Evolutionary conservation across 2,888 invertebrate genomes (phyloP).

Genomic region (Pollenia amentaria): DNA sequence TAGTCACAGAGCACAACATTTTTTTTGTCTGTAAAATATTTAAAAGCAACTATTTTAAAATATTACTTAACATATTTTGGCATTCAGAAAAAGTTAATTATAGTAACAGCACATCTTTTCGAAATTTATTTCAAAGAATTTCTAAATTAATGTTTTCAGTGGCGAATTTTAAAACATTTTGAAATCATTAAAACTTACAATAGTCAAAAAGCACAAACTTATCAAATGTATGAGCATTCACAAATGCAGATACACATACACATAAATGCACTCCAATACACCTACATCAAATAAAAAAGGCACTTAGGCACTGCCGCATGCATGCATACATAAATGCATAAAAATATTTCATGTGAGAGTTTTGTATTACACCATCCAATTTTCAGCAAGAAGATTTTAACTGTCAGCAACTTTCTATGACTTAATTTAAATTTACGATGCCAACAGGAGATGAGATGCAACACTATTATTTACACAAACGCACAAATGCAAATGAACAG

Average conservation of each 20-base stretch:
- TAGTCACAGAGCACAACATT: too few relatives aligned
- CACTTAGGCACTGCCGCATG: background rate
- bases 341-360: constrained; percentile 35
- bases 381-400: constrained; percentile 72
- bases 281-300: background rate
- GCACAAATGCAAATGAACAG: constrained; percentile 54
- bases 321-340: background rate
- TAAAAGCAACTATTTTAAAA: too few relatives aligned
- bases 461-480: constrained; percentile 65
- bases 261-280: background rate
- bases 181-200: constrained; percentile 25
- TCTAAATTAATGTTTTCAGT: background rate
- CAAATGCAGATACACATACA: background rate
- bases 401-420: constrained; percentile 74
- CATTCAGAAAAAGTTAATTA: too few relatives aligned
- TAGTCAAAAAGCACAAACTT: constrained; percentile 15
- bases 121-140: background rate
- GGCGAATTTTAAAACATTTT: constrained; percentile 21
- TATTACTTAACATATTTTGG: too few relatives aligned
- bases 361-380: constrained; percentile 67
- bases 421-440: constrained; percentile 74
- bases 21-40: too few relatives aligned
- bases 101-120: too few relatives aligned
- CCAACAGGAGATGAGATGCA: constrained; percentile 71
- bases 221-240: constrained; percentile 6